phyloP scores from a whole-genome alignment of 2,797 vertebrate genomes.

The Limnodromus scolopaceus region DNA sequence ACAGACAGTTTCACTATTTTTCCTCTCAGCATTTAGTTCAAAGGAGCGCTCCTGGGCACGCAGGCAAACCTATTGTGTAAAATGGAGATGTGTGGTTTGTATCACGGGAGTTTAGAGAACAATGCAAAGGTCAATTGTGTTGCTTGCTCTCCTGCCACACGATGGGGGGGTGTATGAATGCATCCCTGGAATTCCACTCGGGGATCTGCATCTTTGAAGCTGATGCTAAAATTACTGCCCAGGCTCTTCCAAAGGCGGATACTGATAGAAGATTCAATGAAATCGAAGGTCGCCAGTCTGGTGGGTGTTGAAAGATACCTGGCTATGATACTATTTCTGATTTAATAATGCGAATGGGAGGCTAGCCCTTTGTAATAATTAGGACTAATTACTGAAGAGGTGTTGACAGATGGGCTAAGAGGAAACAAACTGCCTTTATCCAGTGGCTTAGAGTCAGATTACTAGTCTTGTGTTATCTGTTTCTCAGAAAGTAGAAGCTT shows the following conservation, averaged over 20 bases:
- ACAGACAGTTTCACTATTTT: neutral
- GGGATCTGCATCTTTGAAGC: constrained; percentile 89
- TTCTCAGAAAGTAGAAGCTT: constrained; percentile 91
- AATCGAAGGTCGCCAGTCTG: constrained; percentile 96
- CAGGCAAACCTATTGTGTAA: constrained; percentile 21
- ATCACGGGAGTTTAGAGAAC: constrained; percentile 62
- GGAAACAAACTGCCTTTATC: constrained; percentile 99
- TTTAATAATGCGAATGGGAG: constrained; percentile 99
- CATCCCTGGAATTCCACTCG: constrained; percentile 79
- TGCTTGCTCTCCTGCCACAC: constrained; percentile 62
- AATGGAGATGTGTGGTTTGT: constrained; percentile 53
- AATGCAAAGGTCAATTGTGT: constrained; percentile 77
- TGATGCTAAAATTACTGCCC: constrained; percentile 85
- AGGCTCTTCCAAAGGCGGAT: constrained; percentile 80
- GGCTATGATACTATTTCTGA: constrained; percentile 94
- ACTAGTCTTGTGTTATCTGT: constrained; percentile 97
- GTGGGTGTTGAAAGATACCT: constrained; percentile 95
- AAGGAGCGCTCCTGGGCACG: constrained; percentile 15
- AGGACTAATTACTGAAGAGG: constrained; percentile 99
- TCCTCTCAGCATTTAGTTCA: constrained; percentile 40
- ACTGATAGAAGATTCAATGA: constrained; percentile 97
- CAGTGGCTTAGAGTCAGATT: constrained; percentile 99
- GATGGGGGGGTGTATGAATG: constrained; percentile 72
- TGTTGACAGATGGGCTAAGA: constrained; percentile 98
- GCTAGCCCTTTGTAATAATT: constrained; percentile 99